Conservation (phyloP, 2,888 invertebrate species). For the Xestia c-nigrum region DNA sequence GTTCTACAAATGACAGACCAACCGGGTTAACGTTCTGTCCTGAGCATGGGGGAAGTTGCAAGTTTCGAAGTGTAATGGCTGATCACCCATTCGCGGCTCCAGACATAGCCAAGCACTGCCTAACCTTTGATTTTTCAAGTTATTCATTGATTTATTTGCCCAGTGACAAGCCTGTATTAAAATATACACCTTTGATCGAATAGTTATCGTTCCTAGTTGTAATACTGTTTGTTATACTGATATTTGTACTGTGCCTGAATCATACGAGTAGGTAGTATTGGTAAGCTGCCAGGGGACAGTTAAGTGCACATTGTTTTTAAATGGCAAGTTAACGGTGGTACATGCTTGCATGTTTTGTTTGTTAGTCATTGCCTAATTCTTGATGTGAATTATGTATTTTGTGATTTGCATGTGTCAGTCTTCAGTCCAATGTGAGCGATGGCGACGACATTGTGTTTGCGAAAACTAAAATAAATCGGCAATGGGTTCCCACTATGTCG, state of each 20-base stretch:
- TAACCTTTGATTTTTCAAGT: too few relatives aligned
- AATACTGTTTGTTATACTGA: neutral
- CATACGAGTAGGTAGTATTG: slow-evolving; percentile 39
- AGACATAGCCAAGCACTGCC: neutral
- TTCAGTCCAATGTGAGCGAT: neutral
- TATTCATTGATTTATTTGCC: too few relatives aligned
- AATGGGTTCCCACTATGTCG: too few relatives aligned
- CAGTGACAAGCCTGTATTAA: too few relatives aligned
- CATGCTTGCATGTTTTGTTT: slow-evolving; percentile 33
- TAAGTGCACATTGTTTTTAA: slow-evolving; percentile 61
- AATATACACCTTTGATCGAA: neutral
- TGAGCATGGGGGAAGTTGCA: too few relatives aligned
- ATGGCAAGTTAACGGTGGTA: slow-evolving; percentile 46
- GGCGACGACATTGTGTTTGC: neutral
- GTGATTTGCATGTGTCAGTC: slow-evolving; percentile 45
- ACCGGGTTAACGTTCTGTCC: neutral
- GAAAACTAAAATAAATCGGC: neutral
- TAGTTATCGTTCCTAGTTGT: neutral
- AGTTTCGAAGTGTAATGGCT: neutral
- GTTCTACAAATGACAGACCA: neutral
- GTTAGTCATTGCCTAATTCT: slow-evolving; percentile 52
- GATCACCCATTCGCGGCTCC: neutral
- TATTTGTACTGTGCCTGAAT: neutral
- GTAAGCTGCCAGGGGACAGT: slow-evolving; percentile 61
- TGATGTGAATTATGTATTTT: slow-evolving; percentile 39